Evolutionary conservation across 2,797 vertebrate genomes (phyloP).

Genomic region (Scyliorhinus canicula): DNA sequence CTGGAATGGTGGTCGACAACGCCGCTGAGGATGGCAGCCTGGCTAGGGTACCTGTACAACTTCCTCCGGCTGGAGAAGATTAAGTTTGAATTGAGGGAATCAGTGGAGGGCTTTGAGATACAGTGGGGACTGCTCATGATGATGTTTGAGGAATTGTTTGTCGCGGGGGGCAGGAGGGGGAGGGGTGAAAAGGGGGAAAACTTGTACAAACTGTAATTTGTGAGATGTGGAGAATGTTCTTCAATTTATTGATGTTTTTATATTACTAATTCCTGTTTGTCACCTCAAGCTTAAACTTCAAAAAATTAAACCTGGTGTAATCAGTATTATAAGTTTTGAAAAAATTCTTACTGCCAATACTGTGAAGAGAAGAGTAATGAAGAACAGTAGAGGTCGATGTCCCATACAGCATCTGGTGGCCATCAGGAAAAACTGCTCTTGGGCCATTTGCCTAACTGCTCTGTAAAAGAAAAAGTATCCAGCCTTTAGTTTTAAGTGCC

Average conservation of each 20-base stretch:
- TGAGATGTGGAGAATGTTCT: too few relatives aligned
- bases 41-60: too few relatives aligned
- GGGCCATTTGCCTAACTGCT: constrained; percentile 95
- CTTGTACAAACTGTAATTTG: too few relatives aligned
- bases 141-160: too few relatives aligned
- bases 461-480: constrained; percentile 55
- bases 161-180: too few relatives aligned
- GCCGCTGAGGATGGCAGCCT: too few relatives aligned
- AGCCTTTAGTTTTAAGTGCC: background rate
- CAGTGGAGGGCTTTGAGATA: too few relatives aligned
- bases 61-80: too few relatives aligned
- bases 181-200: too few relatives aligned
- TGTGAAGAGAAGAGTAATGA: constrained; percentile 96
- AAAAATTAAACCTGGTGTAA: background rate
- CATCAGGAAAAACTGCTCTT: constrained; percentile 98
- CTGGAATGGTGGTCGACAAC: too few relatives aligned
- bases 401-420: constrained; percentile 98
- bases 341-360: constrained; percentile 83
- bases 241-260: background rate
- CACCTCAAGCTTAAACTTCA: background rate
- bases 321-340: background rate
- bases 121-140: too few relatives aligned
- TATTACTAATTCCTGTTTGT: background rate
- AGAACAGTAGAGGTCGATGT: constrained; percentile 94
- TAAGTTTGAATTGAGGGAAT: too few relatives aligned